A percentile compares a stretch with the other conserved stretches of the same genome.
phyloP scores from a whole-genome alignment of 2,113 vertebrate genomes.

The Plecturocebus donacophilus region DNA sequence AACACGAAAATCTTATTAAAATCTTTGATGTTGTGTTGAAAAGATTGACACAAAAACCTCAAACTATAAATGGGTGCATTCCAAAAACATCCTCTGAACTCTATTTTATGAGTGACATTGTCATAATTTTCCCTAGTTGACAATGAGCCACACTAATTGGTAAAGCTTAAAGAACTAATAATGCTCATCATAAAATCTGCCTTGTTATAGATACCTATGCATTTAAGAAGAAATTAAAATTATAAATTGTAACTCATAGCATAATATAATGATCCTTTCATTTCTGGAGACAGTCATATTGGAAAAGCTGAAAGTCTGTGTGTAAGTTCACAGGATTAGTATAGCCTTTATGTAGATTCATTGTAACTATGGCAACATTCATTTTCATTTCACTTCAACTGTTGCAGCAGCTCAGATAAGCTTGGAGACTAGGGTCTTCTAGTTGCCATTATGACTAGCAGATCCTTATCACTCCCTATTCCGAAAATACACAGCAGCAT shows the following conservation, averaged over 20 bases:
- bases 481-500: neutral
- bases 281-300: neutral
- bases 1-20: constrained; percentile 3
- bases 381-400: constrained; percentile 9
- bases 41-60: neutral
- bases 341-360: constrained; percentile 45
- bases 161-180: neutral
- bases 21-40: neutral
- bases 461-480: neutral
- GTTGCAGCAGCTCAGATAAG: neutral
- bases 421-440: neutral
- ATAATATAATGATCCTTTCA: neutral
- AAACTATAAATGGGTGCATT: neutral
- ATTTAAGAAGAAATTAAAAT: neutral
- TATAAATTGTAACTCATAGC: neutral
- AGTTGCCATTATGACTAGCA: neutral
- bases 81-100: neutral
- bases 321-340: constrained; percentile 15
- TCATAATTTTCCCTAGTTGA: neutral
- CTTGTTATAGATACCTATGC: neutral
- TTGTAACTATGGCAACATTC: neutral
- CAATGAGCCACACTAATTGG: neutral
- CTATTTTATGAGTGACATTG: neutral
- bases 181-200: neutral
- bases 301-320: constrained; percentile 2